Evolutionary conservation across 2,797 vertebrate genomes (phyloP), one percentile per base, ranked within the genome.

Genomic region (Xenopus petersii): DNA sequence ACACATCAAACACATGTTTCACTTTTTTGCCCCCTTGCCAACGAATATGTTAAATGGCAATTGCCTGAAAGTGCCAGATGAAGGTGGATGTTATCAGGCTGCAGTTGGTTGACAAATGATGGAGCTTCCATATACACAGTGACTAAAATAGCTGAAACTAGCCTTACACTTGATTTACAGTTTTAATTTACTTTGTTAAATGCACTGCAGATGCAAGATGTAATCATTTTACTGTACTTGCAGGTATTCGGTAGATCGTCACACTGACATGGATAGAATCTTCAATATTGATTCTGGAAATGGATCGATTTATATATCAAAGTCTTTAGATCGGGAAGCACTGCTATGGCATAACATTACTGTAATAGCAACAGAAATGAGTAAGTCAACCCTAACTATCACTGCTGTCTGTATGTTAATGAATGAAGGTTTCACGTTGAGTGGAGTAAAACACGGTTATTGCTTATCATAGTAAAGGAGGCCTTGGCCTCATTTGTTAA

Each of bases 161-260:
- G 5, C 36, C 36, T 42, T 42, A 42, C 36, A 42, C 5, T 42
- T 42, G 8, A 42, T 9, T 42, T 6, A 9, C 36, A 6, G 8
- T 42, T 42, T 42, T 42, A 42, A 42, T 42, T 42, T 42, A 42
- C 36, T 6, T 42, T 42, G 36, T 42, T 42, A 42, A 42, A 3
- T 42, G 36, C 36, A 42, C 36, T 42, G 3, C 36, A 42, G 36
- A 42, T 42, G 36, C 8, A 42, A 42, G 15, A 51, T 51, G 49
- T 56, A 17, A 56, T 12, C 13, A 17, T 64, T 79, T 26, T 59
- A 82, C 81, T 87, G 63, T 79, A 36, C 81, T 88, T 92, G 76
- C 91, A 98, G 96, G 87, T 98, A 98, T 86, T 93, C 95, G 56
- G 94, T 98, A 49, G 96, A 98, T 86, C 94, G 96, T 8, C 94